Base-by-base conservation (phyloP, 2,888 invertebrate genomes). In the Pristionchus arcanus region DNA sequence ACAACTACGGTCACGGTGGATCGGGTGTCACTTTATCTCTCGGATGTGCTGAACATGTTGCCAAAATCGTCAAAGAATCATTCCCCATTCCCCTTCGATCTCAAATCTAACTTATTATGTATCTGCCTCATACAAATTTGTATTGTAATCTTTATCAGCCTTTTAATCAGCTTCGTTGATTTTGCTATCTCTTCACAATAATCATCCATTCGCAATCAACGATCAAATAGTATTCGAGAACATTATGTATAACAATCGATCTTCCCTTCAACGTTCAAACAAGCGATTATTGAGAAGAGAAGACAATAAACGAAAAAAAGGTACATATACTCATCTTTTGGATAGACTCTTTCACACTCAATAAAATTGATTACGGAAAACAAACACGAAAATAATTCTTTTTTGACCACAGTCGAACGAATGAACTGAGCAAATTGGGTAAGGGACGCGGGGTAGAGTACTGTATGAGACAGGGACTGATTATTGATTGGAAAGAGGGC, bases 1-100 rank as follows among this genome's bases (percentile, higher is more conserved):
- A 97, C 95, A 97, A 97, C 95, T 97, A 97, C 94, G 97, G 95
- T 1, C 97, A 98, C 94, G 97, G 97, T 77, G 97, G 97, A 66
- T 97, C 97, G 91, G 97, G 97, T 0, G 96, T 98, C 0, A 97
- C 97, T 0, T 94, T 97, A 9, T 96, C 96, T 91, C 97, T 97
- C 97, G 97, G 97, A 21, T 97, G 97, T 95, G 97, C 97, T 25
- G 95, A 96, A 7, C 96, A 97, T 90, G 97, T 97, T 0, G 95
- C 97, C 13, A 94, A 96, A n/a, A 49, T 71, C 59, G 84, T 84
- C 28, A 19, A 9, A 55, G 55, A 53, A 55, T 31, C 28, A 5
- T n/a, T 84, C 25, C 68, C 68, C 42, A 42, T 0, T 49, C 25
- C 77, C 25, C 21, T 42, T 21, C 42, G 37, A 21, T 77, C 77